These are phyloP conservation scores for Fulica atra DNA, from an alignment of 2,113 vertebrate species.

Conservation along the genomic window DNA sequence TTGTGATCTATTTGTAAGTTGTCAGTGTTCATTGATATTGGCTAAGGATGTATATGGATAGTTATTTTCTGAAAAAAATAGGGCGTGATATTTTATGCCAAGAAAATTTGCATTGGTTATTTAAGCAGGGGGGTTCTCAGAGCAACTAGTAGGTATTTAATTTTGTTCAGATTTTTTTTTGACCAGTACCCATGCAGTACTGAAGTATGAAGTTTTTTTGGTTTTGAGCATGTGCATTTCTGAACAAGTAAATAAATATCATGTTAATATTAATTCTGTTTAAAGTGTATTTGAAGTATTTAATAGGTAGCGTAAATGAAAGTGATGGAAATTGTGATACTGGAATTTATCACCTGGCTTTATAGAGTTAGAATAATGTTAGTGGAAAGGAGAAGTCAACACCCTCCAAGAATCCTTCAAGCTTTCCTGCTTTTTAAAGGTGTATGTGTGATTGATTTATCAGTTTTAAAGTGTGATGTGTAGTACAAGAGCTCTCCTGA, in stretches of 20 bases:
- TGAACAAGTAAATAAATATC: background rate
- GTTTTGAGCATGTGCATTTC: background rate
- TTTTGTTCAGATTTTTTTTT: background rate
- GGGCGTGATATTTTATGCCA: background rate
- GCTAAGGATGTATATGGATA: background rate
- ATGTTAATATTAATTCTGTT: background rate
- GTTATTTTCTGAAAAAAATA: background rate
- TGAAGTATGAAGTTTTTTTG: background rate
- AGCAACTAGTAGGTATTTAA: background rate
- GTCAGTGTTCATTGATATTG: background rate
- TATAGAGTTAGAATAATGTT: constrained; percentile 42
- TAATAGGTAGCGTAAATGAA: background rate
- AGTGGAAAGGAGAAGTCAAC: constrained; percentile 42
- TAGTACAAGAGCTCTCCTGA: constrained; percentile 47
- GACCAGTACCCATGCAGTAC: background rate
- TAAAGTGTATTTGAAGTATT: background rate
- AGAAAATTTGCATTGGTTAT: background rate
- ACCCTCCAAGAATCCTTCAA: constrained; percentile 43
- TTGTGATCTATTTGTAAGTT: background rate
- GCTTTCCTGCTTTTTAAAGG: constrained; percentile 8
- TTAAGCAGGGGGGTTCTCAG: background rate
- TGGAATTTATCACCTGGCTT: constrained; percentile 44
- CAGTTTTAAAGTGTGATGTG: constrained; percentile 12
- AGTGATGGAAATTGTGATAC: background rate
- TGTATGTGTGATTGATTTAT: constrained; percentile 6